These are phyloP conservation scores for Arctia plantaginis DNA, from an alignment of 2,888 invertebrate species.

Conservation along the genomic window DNA sequence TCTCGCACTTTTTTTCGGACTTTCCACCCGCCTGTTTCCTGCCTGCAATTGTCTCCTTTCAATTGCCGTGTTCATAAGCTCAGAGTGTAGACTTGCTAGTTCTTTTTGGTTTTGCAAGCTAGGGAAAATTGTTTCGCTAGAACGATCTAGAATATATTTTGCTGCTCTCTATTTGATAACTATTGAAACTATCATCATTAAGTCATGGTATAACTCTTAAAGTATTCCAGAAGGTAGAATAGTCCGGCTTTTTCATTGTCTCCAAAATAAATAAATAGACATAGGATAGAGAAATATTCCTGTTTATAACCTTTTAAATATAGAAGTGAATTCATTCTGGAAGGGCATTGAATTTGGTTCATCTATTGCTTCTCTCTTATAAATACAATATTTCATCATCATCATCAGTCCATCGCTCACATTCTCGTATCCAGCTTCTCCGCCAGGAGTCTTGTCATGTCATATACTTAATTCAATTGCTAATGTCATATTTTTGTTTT, in stretches of 20 bases:
- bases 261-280: not conserved
- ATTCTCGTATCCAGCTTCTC: no score
- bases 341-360: not conserved
- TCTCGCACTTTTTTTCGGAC: slow-evolving; percentile 41
- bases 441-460: no score
- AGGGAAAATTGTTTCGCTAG: not conserved
- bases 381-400: not conserved
- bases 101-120: slow-evolving; percentile 15
- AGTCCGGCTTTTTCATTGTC: not conserved
- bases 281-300: not conserved
- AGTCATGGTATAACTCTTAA: not conserved
- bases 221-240: no score
- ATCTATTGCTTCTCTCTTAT: not conserved
- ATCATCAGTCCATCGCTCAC: no score
- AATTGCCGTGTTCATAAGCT: slow-evolving; percentile 55
- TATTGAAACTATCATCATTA: not conserved
- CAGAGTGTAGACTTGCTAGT: slow-evolving; percentile 11
- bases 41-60: slow-evolving; percentile 63
- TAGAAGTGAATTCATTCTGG: not conserved
- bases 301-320: not conserved
- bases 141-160: not conserved
- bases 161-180: not conserved
- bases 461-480: no score
- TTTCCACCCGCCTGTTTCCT: slow-evolving; percentile 61
- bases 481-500: no score